phyloP scores from a whole-genome alignment of 2,797 vertebrate species.

The Austrolebias charrua region DNA sequence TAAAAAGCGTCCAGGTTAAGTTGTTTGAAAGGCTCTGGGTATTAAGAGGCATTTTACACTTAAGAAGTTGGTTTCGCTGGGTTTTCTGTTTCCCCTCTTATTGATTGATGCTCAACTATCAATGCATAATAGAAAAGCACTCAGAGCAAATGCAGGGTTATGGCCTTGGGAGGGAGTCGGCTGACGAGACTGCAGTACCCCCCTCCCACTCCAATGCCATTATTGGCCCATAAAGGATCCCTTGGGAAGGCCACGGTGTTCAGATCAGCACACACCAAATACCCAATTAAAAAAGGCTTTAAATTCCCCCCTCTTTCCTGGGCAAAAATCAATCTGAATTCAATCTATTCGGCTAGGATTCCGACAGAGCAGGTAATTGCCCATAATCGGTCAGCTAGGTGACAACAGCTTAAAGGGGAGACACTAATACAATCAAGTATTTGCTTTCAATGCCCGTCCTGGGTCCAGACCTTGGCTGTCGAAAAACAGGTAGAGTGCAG shows the following conservation, averaged over 20 bases:
- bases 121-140: slow-evolving; percentile 91
- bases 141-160: slow-evolving; percentile 89
- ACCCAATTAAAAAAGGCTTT: slow-evolving; percentile 90
- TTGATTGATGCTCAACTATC: slow-evolving; percentile 90
- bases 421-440: slow-evolving; percentile 82
- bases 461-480: slow-evolving; percentile 60
- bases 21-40: slow-evolving; percentile 86
- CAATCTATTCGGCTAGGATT: slow-evolving; percentile 86
- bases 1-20: slow-evolving; percentile 85
- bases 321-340: slow-evolving; percentile 88
- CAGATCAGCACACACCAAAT: slow-evolving; percentile 88
- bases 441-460: slow-evolving; percentile 78
- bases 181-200: slow-evolving; percentile 80
- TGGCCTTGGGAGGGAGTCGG: slow-evolving; percentile 84
- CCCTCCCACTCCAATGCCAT: slow-evolving; percentile 79
- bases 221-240: slow-evolving; percentile 88
- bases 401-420: slow-evolving; percentile 84
- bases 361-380: slow-evolving; percentile 87
- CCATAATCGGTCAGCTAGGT: slow-evolving; percentile 85
- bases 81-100: slow-evolving; percentile 86
- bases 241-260: slow-evolving; percentile 81
- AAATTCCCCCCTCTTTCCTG: slow-evolving; percentile 86
- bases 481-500: slow-evolving; percentile 73
- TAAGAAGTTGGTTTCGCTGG: slow-evolving; percentile 88
- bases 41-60: slow-evolving; percentile 90